Evolutionary conservation across 2,888 invertebrate genomes (phyloP), one percentile per base, ranked within the genome.

Genomic region (Prosopocoilus inquinatus): DNA sequence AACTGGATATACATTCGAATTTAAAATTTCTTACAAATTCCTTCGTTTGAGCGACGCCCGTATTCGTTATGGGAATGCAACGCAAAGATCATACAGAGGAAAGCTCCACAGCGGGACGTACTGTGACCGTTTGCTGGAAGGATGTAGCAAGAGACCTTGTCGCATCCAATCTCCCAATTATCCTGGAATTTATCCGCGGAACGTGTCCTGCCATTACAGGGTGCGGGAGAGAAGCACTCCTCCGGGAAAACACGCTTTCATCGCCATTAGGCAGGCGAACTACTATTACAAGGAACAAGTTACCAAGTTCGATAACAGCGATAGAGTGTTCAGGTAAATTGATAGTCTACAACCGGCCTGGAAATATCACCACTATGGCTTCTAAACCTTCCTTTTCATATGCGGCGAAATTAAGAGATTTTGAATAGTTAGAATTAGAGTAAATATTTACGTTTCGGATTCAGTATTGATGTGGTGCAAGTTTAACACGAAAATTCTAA

Each of bases 81-180:
- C 85, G 11, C 82, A 86, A 70, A 82, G 81, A 57, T 88, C 88
- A 57, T 90, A 89, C 84, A 80, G 91, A 49, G 91, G 91, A 16
- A 88, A 90, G 67, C 78, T 87, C 55, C 85, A 89, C 47, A 82
- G 86, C 12, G 89, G 87, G 61, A 88, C 88, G 60, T 90, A 90
- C 75, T 91, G 91, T 77, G 90, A 91, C 79, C 84, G 90, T 68
- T 83, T 90, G 67, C 82, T 91, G 67, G 89, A 88, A 70, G 87
- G 88, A 73, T 91, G 91, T 75, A 88, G 88, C 75, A 82, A 84
- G 57, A 76, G 75, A 33, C 69, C 72, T 7, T 78, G 78, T 77
- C 85, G 90, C 60, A 86, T 91, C 58, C 90, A 91, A 77, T 92
- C 92, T 16, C 94, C 94, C 9, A 94, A 94, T 81, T 94, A 90